phyloP scores from a whole-genome alignment of 2,113 vertebrate genomes.

The Natator depressus region DNA sequence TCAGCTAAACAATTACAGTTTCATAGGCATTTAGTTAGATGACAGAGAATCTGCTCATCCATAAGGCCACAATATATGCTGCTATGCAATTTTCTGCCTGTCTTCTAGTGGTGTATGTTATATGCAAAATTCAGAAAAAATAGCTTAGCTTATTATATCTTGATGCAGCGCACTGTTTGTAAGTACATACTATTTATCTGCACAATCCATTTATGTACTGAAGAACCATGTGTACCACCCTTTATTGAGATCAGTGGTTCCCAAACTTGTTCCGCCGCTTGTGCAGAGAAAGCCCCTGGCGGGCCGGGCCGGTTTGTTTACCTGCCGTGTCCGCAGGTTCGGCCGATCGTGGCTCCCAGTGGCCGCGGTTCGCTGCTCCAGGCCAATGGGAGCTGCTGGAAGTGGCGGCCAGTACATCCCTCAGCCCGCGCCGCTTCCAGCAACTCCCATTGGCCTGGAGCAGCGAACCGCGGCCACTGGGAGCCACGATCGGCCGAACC shows the following conservation, averaged over 20 bases:
- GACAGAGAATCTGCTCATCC: not conserved
- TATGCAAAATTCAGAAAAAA: conserved; percentile 1
- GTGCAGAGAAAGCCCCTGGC: too few species aligned
- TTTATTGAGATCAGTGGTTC: not conserved
- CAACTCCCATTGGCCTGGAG: too few species aligned
- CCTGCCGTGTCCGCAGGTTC: too few species aligned
- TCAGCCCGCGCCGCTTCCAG: too few species aligned
- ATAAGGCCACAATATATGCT: not conserved
- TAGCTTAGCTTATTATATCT: not conserved
- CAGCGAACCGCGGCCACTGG: too few species aligned
- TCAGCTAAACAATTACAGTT: not conserved
- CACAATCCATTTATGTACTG: not conserved
- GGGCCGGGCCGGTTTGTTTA: too few species aligned
- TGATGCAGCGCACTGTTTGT: rapidly evolving
- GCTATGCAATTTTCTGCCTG: not conserved
- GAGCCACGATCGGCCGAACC: too few species aligned
- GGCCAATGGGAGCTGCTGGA: too few species aligned
- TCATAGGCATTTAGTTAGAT: not conserved
- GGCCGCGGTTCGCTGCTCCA: too few species aligned
- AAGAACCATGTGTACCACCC: not conserved
- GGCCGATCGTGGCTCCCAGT: too few species aligned
- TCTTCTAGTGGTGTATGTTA: not conserved
- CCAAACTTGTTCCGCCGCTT: too few species aligned
- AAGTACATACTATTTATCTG: not conserved
- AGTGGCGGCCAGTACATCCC: too few species aligned